These are phyloP conservation scores for Portevinia maculata DNA, from an alignment of 2,888 invertebrate species.

Conservation along the genomic window DNA sequence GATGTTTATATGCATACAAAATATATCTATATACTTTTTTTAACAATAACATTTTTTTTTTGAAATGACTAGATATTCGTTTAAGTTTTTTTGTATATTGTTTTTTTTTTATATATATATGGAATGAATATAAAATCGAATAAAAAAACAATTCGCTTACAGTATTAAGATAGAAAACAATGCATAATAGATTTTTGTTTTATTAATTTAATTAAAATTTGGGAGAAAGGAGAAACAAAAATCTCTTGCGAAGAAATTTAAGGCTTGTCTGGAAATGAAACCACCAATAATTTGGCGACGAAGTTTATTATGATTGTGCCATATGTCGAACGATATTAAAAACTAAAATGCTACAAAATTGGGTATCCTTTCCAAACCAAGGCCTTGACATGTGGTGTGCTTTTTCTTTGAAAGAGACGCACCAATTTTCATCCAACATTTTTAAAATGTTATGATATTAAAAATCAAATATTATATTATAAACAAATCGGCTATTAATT, in stretches of 20 bases:
- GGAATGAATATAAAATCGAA: slow-evolving; percentile 62
- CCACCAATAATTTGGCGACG: slow-evolving; percentile 4
- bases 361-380: slow-evolving; percentile 13
- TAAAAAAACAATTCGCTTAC: slow-evolving; percentile 60
- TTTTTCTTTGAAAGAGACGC: background rate
- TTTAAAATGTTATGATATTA: slow-evolving; percentile 55
- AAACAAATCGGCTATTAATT: slow-evolving; percentile 24
- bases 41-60: slow-evolving; percentile 13
- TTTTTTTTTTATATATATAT: slow-evolving; percentile 39
- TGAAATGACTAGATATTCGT: slow-evolving; percentile 26
- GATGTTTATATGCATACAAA: slow-evolving; percentile 21
- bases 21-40: slow-evolving; percentile 21
- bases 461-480: background rate
- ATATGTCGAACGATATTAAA: slow-evolving; percentile 6
- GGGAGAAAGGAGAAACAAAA: slow-evolving; percentile 24
- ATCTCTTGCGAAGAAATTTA: background rate
- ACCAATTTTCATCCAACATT: slow-evolving; percentile 53
- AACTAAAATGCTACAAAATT: background rate
- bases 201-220: slow-evolving; percentile 33
- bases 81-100: slow-evolving; percentile 62
- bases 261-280: slow-evolving; percentile 37
- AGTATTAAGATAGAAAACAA: slow-evolving; percentile 62
- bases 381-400: background rate
- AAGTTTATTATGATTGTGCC: background rate
- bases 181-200: slow-evolving; percentile 19